Percentiles rank a stretch among this genome's conserved stretches.
These are phyloP conservation scores for Meiosimyza decipiens DNA, from an alignment of 2,888 invertebrate genomes.

Conservation along the genomic window DNA sequence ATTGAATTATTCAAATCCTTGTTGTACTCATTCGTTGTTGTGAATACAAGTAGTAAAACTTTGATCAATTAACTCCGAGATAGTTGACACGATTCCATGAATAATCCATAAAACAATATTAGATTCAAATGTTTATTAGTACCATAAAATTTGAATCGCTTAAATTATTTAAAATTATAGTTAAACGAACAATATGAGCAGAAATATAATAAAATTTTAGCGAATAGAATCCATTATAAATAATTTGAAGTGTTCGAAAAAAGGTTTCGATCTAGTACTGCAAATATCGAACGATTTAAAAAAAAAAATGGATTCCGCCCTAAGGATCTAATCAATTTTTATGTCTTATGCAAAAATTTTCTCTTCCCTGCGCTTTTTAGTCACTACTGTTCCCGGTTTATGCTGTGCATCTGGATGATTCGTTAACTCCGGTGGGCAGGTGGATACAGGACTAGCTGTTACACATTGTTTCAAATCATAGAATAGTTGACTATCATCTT, in stretches of 20 bases:
- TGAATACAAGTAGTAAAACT: too few relatives aligned
- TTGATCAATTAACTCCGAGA: too few relatives aligned
- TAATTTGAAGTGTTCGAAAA: not conserved
- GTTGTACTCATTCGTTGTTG: too few relatives aligned
- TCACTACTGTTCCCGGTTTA: constrained; percentile 94
- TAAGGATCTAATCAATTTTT: too few relatives aligned
- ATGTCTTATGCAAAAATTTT: constrained; percentile 86
- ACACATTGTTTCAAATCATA: constrained; percentile 96
- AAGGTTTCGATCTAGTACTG: too few relatives aligned
- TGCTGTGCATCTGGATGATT: constrained; percentile 99
- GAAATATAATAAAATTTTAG: too few relatives aligned
- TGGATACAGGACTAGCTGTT: constrained; percentile 88
- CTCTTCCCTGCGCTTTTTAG: constrained; percentile 92
- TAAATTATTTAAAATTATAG: too few relatives aligned
- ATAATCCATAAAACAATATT: too few relatives aligned
- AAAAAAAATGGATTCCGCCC: not conserved
- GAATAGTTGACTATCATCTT: constrained; percentile 94
- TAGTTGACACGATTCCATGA: too few relatives aligned
- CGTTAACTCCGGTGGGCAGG: constrained; percentile 94
- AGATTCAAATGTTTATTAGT: not conserved
- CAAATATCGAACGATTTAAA: not conserved
- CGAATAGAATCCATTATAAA: not conserved
- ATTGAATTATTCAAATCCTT: too few relatives aligned
- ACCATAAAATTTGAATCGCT: not conserved
- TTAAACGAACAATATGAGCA: too few relatives aligned